Conservation (phyloP, 2,113 vertebrate species). For the Sus scrofa region DNA sequence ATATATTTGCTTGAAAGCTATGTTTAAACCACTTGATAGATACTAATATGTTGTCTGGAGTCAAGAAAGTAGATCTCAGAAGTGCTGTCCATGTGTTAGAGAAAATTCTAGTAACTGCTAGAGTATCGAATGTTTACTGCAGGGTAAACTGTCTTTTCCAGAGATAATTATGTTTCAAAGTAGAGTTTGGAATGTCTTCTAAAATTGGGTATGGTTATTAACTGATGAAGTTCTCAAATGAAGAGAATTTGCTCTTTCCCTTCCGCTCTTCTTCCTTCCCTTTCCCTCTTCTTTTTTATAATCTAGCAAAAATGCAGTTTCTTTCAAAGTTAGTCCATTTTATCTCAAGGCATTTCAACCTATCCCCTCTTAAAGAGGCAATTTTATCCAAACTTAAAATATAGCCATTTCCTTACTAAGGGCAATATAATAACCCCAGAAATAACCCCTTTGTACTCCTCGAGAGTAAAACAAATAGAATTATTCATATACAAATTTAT, state of each 20-base stretch:
- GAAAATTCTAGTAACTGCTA: neutral
- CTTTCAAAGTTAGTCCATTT: neutral
- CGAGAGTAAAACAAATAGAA: neutral
- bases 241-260: neutral
- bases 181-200: neutral
- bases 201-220: neutral
- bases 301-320: neutral
- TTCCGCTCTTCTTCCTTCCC: neutral
- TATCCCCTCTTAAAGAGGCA: neutral
- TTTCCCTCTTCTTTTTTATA: neutral
- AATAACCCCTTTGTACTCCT: neutral
- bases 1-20: neutral
- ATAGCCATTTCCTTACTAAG: neutral
- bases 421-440: neutral
- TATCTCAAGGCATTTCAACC: neutral
- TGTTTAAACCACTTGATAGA: neutral
- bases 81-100: conserved; percentile 21
- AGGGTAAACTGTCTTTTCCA: neutral
- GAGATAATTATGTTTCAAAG: neutral
- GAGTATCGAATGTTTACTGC: neutral
- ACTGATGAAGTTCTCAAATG: neutral
- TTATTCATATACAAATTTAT: neutral
- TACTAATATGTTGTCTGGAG: neutral
- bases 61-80: conserved; percentile 21
- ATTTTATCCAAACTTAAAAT: conserved; percentile 7